A percentile compares a stretch with the other conserved stretches of the same genome.
Conservation (phyloP, 1,140 invertebrate genomes). For the Choristoneura fumiferana region DNA sequence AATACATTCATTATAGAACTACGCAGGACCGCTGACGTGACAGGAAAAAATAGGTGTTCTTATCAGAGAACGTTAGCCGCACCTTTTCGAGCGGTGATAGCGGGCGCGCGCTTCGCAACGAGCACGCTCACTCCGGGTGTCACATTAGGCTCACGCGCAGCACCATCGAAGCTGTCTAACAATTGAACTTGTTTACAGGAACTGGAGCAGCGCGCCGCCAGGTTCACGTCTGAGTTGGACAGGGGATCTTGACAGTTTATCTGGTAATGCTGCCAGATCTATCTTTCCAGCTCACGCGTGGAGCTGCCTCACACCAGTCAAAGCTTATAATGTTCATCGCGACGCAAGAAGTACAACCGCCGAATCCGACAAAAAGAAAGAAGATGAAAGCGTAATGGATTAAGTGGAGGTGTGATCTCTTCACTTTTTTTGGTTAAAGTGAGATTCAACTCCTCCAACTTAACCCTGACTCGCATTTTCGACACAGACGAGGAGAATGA, state of each 20-base stretch:
- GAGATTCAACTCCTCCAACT: conserved; percentile 81
- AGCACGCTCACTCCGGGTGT: conserved; percentile 50
- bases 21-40: conserved; percentile 58
- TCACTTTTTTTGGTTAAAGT: conserved; percentile 79
- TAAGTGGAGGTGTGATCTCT: conserved; percentile 80
- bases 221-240: conserved; percentile 77
- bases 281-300: conserved; percentile 79
- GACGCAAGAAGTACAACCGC: not conserved
- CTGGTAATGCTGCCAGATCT: conserved; percentile 74
- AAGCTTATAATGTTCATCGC: conserved; percentile 4
- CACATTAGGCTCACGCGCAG: conserved; percentile 46
- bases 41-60: conserved; percentile 67
- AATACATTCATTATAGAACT: conserved; percentile 39
- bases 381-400: conserved; percentile 58
- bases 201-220: conserved; percentile 20
- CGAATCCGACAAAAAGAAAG: conserved; percentile 8
- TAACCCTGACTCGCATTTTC: conserved; percentile 69
- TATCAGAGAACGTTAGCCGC: conserved; percentile 70
- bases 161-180: conserved; percentile 27
- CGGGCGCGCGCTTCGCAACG: conserved; percentile 48
- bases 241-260: conserved; percentile 77
- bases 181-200: conserved; percentile 24
- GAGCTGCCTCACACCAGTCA: conserved; percentile 40
- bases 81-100: conserved; percentile 72
- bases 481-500: conserved; percentile 30